Conservation (phyloP, 2,888 invertebrate genomes). For the Uloborus plumipes region DNA sequence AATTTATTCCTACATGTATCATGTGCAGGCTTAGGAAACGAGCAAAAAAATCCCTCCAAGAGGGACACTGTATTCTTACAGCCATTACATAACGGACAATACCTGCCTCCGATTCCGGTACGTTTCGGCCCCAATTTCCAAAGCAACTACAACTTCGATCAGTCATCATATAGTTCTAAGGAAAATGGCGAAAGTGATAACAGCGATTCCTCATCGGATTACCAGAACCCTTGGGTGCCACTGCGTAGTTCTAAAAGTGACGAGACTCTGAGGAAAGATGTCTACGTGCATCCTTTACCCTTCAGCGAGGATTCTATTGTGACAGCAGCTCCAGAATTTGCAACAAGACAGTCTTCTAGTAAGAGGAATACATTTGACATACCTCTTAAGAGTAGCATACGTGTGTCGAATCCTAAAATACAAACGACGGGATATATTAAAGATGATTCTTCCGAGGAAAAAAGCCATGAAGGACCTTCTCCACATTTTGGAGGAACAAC, state of each 20-base stretch:
- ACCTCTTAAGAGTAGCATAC: conserved; percentile 43
- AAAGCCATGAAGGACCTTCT: too few relatives aligned
- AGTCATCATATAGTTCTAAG: too few relatives aligned
- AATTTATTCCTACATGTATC: conserved; percentile 8
- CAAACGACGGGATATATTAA: conserved; percentile 29
- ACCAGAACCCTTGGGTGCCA: conserved; percentile 23
- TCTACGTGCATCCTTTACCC: conserved; percentile 16
- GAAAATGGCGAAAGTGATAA: not conserved
- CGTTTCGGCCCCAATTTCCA: not conserved
- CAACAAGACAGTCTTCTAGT: too few relatives aligned
- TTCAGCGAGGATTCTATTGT: not conserved
- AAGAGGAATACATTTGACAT: conserved; percentile 22
- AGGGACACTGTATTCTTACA: conserved; percentile 7
- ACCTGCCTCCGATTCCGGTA: conserved; percentile 16
- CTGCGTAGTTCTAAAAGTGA: not conserved
- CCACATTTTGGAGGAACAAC: not conserved
- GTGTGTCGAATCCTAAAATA: conserved; percentile 18
- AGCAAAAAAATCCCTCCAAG: not conserved
- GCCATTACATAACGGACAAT: conserved; percentile 36
- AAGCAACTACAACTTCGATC: too few relatives aligned
- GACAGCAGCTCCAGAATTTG: not conserved
- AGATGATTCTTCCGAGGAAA: not conserved
- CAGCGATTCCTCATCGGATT: not conserved
- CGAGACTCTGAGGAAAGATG: not conserved
- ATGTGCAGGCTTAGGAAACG: conserved; percentile 17